These are phyloP conservation scores for Lepidocyrtinus sp. DNA, from an alignment of 2,888 invertebrate genomes.

Conservation along the genomic window DNA sequence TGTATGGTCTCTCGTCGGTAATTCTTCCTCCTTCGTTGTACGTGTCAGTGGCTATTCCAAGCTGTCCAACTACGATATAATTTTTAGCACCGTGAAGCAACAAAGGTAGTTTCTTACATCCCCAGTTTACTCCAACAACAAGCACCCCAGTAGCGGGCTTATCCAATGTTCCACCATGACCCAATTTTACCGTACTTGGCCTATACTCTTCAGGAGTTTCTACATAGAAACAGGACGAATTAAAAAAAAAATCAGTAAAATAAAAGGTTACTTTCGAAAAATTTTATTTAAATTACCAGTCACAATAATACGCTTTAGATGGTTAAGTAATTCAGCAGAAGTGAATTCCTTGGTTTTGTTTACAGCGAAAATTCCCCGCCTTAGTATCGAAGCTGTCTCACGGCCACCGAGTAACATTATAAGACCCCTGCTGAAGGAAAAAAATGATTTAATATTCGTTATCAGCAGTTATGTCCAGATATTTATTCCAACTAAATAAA, in stretches of 20 bases:
- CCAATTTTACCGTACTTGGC: conserved; percentile 66
- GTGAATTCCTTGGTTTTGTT: conserved; percentile 64
- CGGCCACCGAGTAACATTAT: conserved; percentile 48
- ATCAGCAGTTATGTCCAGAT: too few relatives aligned
- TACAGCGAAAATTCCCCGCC: conserved; percentile 67
- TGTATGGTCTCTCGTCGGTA: conserved; percentile 67
- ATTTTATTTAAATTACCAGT: conserved; percentile 45
- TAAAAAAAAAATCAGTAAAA: background rate
- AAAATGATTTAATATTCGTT: too few relatives aligned
- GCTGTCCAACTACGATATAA: conserved; percentile 69
- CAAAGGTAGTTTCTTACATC: conserved; percentile 69
- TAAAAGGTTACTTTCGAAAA: background rate
- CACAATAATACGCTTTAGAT: conserved; percentile 61
- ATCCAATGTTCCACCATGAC: conserved; percentile 71
- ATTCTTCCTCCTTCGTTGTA: conserved; percentile 70
- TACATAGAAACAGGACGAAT: background rate
- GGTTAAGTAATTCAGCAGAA: conserved; percentile 63
- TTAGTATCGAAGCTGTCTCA: conserved; percentile 49
- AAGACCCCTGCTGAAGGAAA: too few relatives aligned
- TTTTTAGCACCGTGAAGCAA: conserved; percentile 70
- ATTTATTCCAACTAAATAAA: too few relatives aligned
- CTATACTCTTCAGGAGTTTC: conserved; percentile 39
- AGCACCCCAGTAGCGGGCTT: conserved; percentile 70
- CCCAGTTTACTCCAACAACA: conserved; percentile 70
- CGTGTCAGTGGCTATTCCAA: conserved; percentile 69